Percentiles rank a stretch among this genome's conserved stretches.
Evolutionary conservation across 2,797 vertebrate species (phyloP).

Genomic region (Hoplostethus mediterraneus): DNA sequence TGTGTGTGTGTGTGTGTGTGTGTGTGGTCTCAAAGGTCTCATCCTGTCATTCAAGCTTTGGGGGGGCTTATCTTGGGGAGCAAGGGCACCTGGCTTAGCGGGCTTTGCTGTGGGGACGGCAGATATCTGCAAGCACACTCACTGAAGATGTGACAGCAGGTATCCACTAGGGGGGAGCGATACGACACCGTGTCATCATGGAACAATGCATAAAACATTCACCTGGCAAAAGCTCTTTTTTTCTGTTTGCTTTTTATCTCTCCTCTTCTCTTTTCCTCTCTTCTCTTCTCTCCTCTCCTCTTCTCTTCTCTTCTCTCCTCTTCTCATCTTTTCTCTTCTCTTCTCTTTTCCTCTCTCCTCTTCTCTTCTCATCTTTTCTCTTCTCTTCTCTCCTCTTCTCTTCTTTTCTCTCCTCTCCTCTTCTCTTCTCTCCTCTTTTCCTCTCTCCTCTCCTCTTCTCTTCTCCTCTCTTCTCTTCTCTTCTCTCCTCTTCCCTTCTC

Average conservation of each 20-base stretch:
- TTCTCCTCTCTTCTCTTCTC: too few species aligned
- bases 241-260: constrained; percentile 14
- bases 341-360: background rate
- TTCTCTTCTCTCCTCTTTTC: background rate
- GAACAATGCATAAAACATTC: constrained; percentile 71
- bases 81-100: constrained; percentile 71
- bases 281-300: background rate
- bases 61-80: constrained; percentile 71
- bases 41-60: constrained; percentile 76
- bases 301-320: background rate
- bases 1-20: background rate
- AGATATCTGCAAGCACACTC: constrained; percentile 64
- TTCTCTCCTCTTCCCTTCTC: background rate
- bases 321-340: background rate
- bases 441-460: too few species aligned
- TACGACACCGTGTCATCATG: constrained; percentile 72
- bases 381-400: background rate
- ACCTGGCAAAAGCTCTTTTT: constrained; percentile 56
- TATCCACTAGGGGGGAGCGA: constrained; percentile 71
- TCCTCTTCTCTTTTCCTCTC: background rate
- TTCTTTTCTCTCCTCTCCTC: background rate
- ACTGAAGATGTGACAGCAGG: constrained; percentile 71
- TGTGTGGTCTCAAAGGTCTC: constrained; percentile 65
- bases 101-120: constrained; percentile 64
- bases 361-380: background rate